Evolutionary conservation across 2,797 vertebrate species (phyloP).

Genomic region (Lepus townsendii): DNA sequence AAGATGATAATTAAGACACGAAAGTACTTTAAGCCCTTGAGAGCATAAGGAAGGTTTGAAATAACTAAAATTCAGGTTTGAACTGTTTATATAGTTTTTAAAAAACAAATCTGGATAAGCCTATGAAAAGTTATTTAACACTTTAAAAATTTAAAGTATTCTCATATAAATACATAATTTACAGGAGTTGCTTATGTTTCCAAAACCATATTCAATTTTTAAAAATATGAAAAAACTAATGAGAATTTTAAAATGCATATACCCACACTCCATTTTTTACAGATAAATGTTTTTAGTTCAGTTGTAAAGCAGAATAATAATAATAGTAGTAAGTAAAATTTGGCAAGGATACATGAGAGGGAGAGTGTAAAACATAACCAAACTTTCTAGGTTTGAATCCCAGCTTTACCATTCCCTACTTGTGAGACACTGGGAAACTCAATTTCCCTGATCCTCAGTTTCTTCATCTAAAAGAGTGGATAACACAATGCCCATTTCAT

Average conservation of each 20-base stretch:
- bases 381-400: background rate
- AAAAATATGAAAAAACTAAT: slow-evolving; percentile 17
- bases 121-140: slow-evolving; percentile 24
- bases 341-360: slow-evolving; percentile 6
- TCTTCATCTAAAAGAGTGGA: background rate
- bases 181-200: background rate
- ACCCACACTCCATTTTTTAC: background rate
- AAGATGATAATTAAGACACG: slow-evolving; percentile 7
- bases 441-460: background rate
- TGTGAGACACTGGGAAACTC: background rate
- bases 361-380: background rate
- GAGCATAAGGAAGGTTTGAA: slow-evolving; percentile 26
- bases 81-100: background rate
- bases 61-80: slow-evolving; percentile 45
- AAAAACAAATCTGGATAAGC: slow-evolving; percentile 25
- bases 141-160: slow-evolving; percentile 15
- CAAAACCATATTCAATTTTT: slow-evolving; percentile 37
- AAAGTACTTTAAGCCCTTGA: background rate
- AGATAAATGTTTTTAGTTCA: slow-evolving; percentile 9
- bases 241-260: background rate
- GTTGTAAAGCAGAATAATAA: slow-evolving; percentile 33
- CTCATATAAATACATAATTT: background rate
- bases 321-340: background rate
- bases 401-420: background rate
- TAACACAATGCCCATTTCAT: background rate